These are phyloP conservation scores for Chirona hameri DNA, from an alignment of 2,888 invertebrate genomes.

Conservation along the genomic window DNA sequence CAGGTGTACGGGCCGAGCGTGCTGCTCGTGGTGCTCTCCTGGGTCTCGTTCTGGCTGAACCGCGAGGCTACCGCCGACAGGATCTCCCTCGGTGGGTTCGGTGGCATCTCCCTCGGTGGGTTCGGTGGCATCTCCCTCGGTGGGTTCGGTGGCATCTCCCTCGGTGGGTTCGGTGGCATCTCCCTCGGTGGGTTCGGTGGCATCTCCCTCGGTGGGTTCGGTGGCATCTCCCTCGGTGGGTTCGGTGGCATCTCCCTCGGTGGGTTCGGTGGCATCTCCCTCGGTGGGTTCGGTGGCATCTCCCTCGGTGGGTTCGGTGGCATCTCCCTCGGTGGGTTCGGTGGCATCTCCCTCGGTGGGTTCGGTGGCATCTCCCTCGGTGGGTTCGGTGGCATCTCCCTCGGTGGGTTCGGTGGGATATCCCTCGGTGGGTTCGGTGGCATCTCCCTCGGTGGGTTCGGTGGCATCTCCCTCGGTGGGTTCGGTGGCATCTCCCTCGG, in stretches of 20 bases:
- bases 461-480: too few species aligned
- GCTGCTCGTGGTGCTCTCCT: constrained; percentile 50
- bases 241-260: not conserved
- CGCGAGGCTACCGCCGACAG: constrained; percentile 79
- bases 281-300: constrained; percentile 54
- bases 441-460: constrained; percentile 65
- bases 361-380: constrained; percentile 61
- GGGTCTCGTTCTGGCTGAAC: constrained; percentile 84
- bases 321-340: constrained; percentile 65
- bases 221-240: constrained; percentile 65
- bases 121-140: constrained; percentile 61
- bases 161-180: constrained; percentile 47
- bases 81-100: constrained; percentile 64
- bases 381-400: constrained; percentile 44
- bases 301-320: too few species aligned
- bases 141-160: constrained; percentile 44
- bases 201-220: too few species aligned
- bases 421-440: too few species aligned
- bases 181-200: constrained; percentile 59
- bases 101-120: too few species aligned
- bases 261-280: constrained; percentile 54
- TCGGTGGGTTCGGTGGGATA: too few species aligned
- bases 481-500: constrained; percentile 61
- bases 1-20: constrained; percentile 55
- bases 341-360: too few species aligned